These are phyloP conservation scores for Petrocephalus microphthalmus DNA, from an alignment of 2,113 vertebrate genomes.

Conservation along the genomic window DNA sequence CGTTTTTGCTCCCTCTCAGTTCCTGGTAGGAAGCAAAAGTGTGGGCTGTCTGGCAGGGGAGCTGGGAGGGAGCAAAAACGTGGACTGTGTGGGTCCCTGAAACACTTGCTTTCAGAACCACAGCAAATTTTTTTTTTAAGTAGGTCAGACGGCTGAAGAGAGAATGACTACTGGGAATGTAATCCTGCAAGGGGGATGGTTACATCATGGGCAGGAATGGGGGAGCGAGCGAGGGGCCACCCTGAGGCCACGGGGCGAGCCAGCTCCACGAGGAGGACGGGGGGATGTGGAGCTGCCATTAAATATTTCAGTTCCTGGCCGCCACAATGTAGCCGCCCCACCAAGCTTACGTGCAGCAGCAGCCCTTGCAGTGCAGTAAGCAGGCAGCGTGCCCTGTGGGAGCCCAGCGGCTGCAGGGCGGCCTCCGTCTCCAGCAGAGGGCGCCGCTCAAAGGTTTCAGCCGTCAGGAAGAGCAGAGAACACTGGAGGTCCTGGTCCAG, in stretches of 20 bases:
- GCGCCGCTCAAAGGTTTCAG: conserved; percentile 30
- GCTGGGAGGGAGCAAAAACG: background rate
- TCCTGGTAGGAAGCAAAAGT: background rate
- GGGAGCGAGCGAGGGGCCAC: background rate
- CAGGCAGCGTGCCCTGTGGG: conserved; percentile 59
- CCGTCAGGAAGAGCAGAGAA: conserved; percentile 58
- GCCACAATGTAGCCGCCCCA: background rate
- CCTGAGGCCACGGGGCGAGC: background rate
- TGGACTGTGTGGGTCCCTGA: background rate
- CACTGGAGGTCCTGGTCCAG: conserved; percentile 72
- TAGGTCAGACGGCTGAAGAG: conserved; percentile 40
- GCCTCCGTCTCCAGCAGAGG: conserved; percentile 52
- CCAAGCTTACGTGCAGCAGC: conserved; percentile 64
- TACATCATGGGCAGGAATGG: background rate
- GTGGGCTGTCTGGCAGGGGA: background rate
- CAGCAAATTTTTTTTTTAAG: conserved; percentile 52
- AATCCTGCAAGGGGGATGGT: background rate
- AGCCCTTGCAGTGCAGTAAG: conserved; percentile 74
- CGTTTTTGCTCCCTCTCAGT: background rate
- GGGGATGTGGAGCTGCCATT: background rate
- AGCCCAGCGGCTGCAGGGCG: conserved; percentile 65
- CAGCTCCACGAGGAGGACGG: background rate
- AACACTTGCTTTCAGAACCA: conserved; percentile 19
- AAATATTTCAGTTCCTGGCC: background rate
- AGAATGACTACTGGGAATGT: conserved; percentile 13